Conservation (phyloP, 2,888 invertebrate species). For the Helleia helle region DNA sequence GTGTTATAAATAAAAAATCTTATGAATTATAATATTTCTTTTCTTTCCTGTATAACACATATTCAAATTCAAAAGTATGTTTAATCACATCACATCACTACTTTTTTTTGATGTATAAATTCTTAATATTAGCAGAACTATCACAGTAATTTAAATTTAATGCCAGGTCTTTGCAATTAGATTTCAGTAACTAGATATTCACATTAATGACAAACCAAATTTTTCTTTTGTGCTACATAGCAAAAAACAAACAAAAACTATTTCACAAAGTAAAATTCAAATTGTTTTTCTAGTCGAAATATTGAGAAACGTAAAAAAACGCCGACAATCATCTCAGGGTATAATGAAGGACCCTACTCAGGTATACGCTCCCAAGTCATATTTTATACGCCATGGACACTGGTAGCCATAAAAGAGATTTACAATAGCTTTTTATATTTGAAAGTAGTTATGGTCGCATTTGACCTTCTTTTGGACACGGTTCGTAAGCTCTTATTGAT, state of each 20-base stretch:
- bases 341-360: slow-evolving; percentile 68
- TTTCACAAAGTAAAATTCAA: slow-evolving; percentile 29
- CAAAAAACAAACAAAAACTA: slow-evolving; percentile 37
- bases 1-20: slow-evolving; percentile 12
- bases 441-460: slow-evolving; percentile 55
- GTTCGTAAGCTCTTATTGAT: slow-evolving; percentile 51
- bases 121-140: too few relatives aligned
- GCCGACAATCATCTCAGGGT: slow-evolving; percentile 63
- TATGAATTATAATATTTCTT: not conserved
- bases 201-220: too few relatives aligned
- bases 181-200: too few relatives aligned
- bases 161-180: too few relatives aligned
- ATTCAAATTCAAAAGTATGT: too few relatives aligned
- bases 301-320: slow-evolving; percentile 50
- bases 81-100: too few relatives aligned
- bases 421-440: slow-evolving; percentile 62
- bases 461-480: slow-evolving; percentile 56
- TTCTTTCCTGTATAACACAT: too few relatives aligned
- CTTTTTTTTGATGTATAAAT: too few relatives aligned
- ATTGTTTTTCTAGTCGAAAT: slow-evolving; percentile 46
- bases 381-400: slow-evolving; percentile 65
- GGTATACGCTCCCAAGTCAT: slow-evolving; percentile 68
- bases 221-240: slow-evolving; percentile 38
- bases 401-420: slow-evolving; percentile 66
- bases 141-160: too few relatives aligned